These are phyloP conservation scores for Himantopus leucocephalus DNA, from an alignment of 2,113 vertebrate species.

Conservation along the genomic window DNA sequence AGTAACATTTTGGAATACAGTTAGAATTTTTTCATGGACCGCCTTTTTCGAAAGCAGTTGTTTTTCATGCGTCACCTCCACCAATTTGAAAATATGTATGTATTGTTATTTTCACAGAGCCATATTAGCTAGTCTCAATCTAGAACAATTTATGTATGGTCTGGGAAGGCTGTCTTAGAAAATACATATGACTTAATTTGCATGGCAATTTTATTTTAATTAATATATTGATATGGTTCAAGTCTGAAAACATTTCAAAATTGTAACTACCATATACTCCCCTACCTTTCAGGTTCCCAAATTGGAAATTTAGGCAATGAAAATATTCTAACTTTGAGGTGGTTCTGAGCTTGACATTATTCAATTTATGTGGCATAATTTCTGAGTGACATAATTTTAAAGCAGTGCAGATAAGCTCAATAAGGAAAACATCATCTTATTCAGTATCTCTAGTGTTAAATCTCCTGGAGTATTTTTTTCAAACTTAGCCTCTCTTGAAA, in stretches of 20 bases:
- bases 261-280: fast-evolving
- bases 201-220: background rate
- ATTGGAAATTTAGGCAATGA: background rate
- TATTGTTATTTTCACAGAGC: background rate
- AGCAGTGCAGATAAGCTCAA: background rate
- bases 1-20: background rate
- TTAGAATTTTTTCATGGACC: background rate
- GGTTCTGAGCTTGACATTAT: background rate
- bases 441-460: background rate
- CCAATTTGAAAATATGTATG: background rate
- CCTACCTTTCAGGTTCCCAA: background rate
- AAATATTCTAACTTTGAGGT: background rate
- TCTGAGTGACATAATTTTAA: background rate
- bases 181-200: background rate
- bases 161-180: background rate
- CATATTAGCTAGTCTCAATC: background rate
- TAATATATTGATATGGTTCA: background rate
- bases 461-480: background rate
- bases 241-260: background rate
- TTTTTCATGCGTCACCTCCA: background rate
- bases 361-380: background rate
- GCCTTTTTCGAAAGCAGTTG: background rate
- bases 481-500: background rate
- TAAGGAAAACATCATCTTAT: background rate
- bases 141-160: background rate